Evolutionary conservation across 37 sponge, comb jelly and placozoan species (phyloP).

Genomic region (Halisarca cf. caerulea): DNA sequence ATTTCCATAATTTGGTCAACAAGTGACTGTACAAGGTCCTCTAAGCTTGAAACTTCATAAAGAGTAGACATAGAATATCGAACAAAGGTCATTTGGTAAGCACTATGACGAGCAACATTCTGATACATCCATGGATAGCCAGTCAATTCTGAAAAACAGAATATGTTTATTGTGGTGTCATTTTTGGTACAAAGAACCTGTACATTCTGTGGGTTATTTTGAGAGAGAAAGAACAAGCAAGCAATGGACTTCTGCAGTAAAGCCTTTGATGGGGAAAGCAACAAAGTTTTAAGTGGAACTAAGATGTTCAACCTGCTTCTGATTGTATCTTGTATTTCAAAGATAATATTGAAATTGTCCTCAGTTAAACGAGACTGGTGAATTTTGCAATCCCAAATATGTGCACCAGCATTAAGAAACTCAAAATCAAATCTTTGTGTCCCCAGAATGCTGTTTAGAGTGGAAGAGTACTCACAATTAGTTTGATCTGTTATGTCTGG

Average conservation of each 20-base stretch:
- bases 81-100: background rate
- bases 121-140: background rate
- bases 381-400: no score
- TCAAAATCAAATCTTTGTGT: background rate
- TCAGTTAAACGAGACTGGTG: background rate
- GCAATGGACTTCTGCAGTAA: background rate
- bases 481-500: background rate
- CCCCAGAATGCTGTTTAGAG: background rate
- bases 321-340: background rate
- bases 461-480: no score
- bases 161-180: background rate
- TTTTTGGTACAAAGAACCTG: background rate
- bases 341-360: background rate
- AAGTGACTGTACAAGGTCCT: slow-evolving; percentile 7
- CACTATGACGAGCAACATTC: background rate
- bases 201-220: background rate
- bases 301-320: background rate
- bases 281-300: background rate
- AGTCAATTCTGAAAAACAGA: slow-evolving; percentile 15
- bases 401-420: no score
- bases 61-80: background rate
- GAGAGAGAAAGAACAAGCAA: background rate
- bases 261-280: background rate
- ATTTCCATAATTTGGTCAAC: background rate
- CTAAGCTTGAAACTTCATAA: background rate